Conservation (phyloP, 2,113 vertebrate species). For the Phalacrocorax aristotelis region DNA sequence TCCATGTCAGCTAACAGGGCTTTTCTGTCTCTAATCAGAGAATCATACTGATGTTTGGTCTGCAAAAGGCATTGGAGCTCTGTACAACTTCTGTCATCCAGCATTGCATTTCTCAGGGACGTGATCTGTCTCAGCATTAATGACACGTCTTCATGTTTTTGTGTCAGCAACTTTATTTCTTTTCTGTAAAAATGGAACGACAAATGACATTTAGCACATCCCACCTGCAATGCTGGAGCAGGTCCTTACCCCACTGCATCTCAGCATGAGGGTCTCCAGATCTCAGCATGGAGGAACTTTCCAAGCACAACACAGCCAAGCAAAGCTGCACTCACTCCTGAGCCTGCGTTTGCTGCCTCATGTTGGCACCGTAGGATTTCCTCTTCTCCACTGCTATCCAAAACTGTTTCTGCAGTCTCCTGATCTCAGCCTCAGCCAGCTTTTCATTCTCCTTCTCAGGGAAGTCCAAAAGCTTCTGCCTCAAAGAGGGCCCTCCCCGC, state of each 20-base stretch:
- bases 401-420: slow-evolving; percentile 60
- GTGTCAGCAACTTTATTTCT: slow-evolving; percentile 47
- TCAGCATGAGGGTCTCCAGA: background rate
- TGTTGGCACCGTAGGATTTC: background rate
- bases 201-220: background rate
- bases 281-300: background rate
- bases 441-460: background rate
- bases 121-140: slow-evolving; percentile 27
- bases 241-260: background rate
- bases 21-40: slow-evolving; percentile 63
- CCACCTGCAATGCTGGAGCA: background rate
- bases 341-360: background rate
- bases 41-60: slow-evolving; percentile 42
- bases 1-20: slow-evolving; percentile 52
- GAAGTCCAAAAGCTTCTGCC: fast-evolving
- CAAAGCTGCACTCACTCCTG: slow-evolving; percentile 64
- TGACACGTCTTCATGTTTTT: slow-evolving; percentile 37
- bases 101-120: background rate
- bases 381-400: slow-evolving; percentile 20
- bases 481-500: background rate
- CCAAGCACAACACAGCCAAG: background rate
- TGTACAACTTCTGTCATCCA: slow-evolving; percentile 30
- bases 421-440: background rate
- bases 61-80: slow-evolving; percentile 58
- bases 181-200: slow-evolving; percentile 21